Evolutionary conservation across 1,140 invertebrate species (phyloP).

Genomic region (Drosophila navojoa): DNA sequence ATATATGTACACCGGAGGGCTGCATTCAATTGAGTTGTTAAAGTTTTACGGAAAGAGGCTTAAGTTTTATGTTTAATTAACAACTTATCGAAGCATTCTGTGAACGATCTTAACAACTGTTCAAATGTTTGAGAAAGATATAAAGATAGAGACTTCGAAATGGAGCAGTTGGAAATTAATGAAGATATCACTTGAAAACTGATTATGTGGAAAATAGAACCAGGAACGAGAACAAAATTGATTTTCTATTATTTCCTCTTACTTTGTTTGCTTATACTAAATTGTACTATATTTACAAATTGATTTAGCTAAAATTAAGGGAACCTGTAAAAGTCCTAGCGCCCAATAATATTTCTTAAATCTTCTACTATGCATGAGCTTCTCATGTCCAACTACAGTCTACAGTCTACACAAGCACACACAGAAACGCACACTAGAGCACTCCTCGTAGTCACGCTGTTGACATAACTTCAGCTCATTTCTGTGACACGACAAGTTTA

Average conservation of each 20-base stretch:
- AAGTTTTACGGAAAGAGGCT: not conserved
- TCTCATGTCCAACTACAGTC: not conserved
- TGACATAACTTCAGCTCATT: slow-evolving; percentile 70
- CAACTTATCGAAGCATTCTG: not conserved
- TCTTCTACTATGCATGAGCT: slow-evolving; percentile 10
- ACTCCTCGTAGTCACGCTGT: slow-evolving; percentile 57
- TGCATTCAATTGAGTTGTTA: slow-evolving; percentile 29
- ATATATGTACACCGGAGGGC: slow-evolving; percentile 2
- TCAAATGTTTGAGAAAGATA: slow-evolving; percentile 1
- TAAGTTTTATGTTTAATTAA: slow-evolving; percentile 1
- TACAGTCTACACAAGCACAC: not conserved
- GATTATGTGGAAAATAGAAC: too few relatives aligned
- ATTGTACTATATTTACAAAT: not conserved
- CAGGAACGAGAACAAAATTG: too few relatives aligned
- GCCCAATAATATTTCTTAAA: not conserved
- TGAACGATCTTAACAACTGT: not conserved
- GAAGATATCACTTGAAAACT: too few relatives aligned
- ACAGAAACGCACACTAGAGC: not conserved
- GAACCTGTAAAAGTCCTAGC: not conserved
- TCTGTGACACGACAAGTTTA: slow-evolving; percentile 62
- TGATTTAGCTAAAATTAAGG: not conserved
- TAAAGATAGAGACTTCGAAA: not conserved
- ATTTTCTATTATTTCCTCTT: too few relatives aligned
- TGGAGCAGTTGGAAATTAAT: not conserved
- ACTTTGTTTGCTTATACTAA: not conserved